Evolutionary conservation across 1,140 invertebrate species (phyloP).

Genomic region (Philaenus spumarius): DNA sequence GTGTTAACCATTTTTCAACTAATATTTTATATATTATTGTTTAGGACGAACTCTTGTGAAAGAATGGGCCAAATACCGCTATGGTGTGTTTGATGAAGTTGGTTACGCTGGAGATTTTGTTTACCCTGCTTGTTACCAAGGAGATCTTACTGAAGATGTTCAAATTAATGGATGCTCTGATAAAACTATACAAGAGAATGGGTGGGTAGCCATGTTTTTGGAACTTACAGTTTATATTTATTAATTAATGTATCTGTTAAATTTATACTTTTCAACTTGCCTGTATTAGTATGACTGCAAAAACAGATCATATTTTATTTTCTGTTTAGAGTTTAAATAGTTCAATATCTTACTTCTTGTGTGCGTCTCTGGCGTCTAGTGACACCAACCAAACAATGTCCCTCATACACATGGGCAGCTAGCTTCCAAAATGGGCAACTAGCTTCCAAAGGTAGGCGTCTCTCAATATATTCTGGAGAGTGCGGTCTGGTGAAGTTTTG

Average conservation of each 20-base stretch:
- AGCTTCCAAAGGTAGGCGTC: no score
- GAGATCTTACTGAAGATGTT: constrained; percentile 33
- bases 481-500: no score
- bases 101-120: constrained; percentile 51
- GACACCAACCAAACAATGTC: no score
- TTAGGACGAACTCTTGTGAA: constrained; percentile 48
- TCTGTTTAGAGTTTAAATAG: no score
- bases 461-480: no score
- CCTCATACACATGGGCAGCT: no score
- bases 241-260: neutral
- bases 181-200: constrained; percentile 40
- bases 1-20: no score
- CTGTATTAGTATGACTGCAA: neutral
- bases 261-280: neutral
- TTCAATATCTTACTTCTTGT: no score
- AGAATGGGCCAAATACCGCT: constrained; percentile 60
- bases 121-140: constrained; percentile 48
- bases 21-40: constrained; percentile 8
- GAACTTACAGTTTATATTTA: constrained; percentile 19
- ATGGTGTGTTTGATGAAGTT: constrained; percentile 62
- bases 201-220: constrained; percentile 38
- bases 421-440: constrained; percentile 4
- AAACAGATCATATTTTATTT: no score
- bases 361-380: no score
- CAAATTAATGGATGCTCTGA: constrained; percentile 45